Percentiles rank a stretch among this genome's conserved stretches.
phyloP scores from a whole-genome alignment of 2,888 invertebrate species.

The Druceiella hillmani region DNA sequence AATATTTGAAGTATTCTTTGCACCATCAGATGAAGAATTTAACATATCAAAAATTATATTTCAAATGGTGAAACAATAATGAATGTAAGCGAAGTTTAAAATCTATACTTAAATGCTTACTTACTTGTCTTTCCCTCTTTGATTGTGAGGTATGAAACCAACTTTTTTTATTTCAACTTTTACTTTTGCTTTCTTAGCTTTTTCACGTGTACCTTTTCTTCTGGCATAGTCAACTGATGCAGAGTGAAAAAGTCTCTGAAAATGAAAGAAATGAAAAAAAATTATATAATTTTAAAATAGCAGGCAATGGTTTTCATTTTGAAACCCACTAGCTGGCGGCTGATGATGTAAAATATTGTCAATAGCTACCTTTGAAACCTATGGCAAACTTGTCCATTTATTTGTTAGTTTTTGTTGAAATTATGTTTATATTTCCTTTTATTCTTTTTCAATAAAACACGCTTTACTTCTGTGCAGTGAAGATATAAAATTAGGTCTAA shows the following conservation, averaged over 20 bases:
- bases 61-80: constrained; percentile 3
- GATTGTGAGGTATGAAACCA: constrained; percentile 68
- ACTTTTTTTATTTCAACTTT: constrained; percentile 71
- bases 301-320: no score
- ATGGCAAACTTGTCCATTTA: no score
- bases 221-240: constrained; percentile 64
- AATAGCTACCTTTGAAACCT: no score
- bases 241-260: constrained; percentile 50
- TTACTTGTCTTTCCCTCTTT: constrained; percentile 53
- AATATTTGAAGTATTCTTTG: constrained; percentile 16
- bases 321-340: no score
- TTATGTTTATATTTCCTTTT: no score
- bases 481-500: no score
- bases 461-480: no score
- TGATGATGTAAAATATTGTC: no score
- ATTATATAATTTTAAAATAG: constrained; percentile 55
- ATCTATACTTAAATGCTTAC: constrained; percentile 16
- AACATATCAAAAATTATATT: constrained; percentile 25
- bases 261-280: constrained; percentile 18
- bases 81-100: background rate
- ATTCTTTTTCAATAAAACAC: no score
- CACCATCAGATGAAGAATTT: constrained; percentile 21
- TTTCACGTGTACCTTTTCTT: constrained; percentile 76
- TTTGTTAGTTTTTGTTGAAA: no score
- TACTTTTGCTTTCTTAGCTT: constrained; percentile 68